Evolutionary conservation across 2,797 vertebrate species (phyloP), one percentile per base, ranked within the genome.

Genomic region (Lutjanus argentimaculatus): DNA sequence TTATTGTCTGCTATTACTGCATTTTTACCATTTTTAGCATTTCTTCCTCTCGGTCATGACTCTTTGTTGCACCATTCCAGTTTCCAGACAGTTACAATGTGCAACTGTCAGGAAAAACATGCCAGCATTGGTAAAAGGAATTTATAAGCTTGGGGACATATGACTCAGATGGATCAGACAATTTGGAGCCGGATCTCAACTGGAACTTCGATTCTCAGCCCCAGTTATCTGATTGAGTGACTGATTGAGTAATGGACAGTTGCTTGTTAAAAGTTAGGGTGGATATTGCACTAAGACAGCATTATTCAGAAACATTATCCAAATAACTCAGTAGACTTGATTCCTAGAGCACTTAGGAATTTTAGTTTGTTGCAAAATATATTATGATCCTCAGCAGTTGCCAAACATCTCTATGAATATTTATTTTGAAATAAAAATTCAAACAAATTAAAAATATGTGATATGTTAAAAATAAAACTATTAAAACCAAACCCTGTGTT

Each of bases 401-500:
- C 19, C 53, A 59, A 19, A 9, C 42, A 45, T 43, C 25, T 6
- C 6, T 13, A 19, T 40, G 12, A 43, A 12, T 5, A 30, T 4
- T 25, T 58, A 59, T 49, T 40, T 2, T 59, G 51, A 49, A 40
- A 36, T 36, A 46, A 68, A 17, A 52, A 12, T n/a, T n/a, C n/a
- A n/a, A n/a, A 8, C 3, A 19, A 25, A 14, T 16, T 36, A 12
- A 8, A 78, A 48, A 61, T 17, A n/a, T 15, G 10, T 11, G 9
- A 1, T 11, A 46, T 40, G 8, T 55, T 62, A 62, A 61, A 43
- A 55, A 66, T 56, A 30, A 46, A 67, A 13, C 45, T 2, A 66
- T 30, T 48, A 61, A 71, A 72, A 64, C 40, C 2, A 42, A 48
- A 68, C 59, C 61, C 56, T 43, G 4, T 67, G 30, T n/a, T 15